Percentiles rank a stretch among this genome's conserved stretches.
phyloP scores from a whole-genome alignment of 2,113 vertebrate genomes.

The Xiphophorus maculatus region DNA sequence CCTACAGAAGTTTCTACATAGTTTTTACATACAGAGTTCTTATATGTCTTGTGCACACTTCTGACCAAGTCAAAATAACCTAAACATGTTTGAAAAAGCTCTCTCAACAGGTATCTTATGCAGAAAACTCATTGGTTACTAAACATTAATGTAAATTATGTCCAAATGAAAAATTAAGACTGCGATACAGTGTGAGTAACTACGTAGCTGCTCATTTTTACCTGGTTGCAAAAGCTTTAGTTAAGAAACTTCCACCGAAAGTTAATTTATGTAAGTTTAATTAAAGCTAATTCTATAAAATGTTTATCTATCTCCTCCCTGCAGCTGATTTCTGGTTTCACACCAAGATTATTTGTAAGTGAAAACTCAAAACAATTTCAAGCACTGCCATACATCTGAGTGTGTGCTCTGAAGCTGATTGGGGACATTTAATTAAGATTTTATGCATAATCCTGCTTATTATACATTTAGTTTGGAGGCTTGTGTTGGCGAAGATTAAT shows the following conservation, averaged over 20 bases:
- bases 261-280: slow-evolving; percentile 20
- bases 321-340: slow-evolving; percentile 17
- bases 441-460: not conserved
- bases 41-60: too few species aligned
- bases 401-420: not conserved
- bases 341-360: not conserved
- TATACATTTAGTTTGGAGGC: not conserved
- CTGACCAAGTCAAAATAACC: too few species aligned
- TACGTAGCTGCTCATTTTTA: not conserved
- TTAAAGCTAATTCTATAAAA: slow-evolving; percentile 5
- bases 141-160: not conserved
- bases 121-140: not conserved
- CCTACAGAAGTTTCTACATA: too few species aligned
- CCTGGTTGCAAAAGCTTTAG: not conserved
- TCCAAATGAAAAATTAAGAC: not conserved
- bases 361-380: not conserved
- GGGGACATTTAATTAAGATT: slow-evolving; percentile 1
- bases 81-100: too few species aligned
- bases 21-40: too few species aligned
- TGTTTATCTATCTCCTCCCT: slow-evolving; percentile 6
- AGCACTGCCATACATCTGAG: not conserved
- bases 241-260: not conserved
- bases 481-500: not conserved
- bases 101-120: too few species aligned
- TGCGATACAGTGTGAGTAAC: not conserved